Evolutionary conservation across 2,888 invertebrate genomes (phyloP), one percentile per base, ranked within the genome.

Genomic region (Eupithecia vulgata): DNA sequence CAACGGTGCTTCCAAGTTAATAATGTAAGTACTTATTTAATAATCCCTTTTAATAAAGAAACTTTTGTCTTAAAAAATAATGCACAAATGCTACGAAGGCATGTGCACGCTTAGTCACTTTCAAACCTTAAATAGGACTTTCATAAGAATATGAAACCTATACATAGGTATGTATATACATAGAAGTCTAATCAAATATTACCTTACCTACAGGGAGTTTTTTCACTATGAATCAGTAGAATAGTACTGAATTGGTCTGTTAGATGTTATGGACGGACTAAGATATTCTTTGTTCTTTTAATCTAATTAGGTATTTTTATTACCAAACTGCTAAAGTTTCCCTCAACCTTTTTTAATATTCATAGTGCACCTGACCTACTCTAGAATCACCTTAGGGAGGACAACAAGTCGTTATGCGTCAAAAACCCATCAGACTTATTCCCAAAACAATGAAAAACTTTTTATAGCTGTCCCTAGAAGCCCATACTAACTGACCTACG

Each of bases 391-490:
- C 66, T 73, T 67, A 70, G 68, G 64, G 69, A 67, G 68, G 65
- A 76, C 61, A 75, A 75, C 75, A 74, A 76, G 78, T 74, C 76
- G 73, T 79, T 71, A 79, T 76, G 78, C 73, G 77, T 35, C 76
- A 65, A 69, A 67, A 71, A 75, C 76, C 71, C 80, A 76, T 76
- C 77, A 78, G 79, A 73, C 57, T 72, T 69, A 68, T 73, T 80
- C 81, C 79, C 81, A 68, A 59, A 78, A 76, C 79, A 76, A 78
- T 75, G 72, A 76, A 77, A 81, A 79, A 81, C 78, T 70, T 71
- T 81, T 78, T 79, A 74, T 64, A 64, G n/a, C 25, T 57, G 34
- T n/a, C 62, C 37, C 35, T 64, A n/a, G 21, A n/a, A 5, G 37
- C 62, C 37, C 37, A 10, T 35, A 30, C 30, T 30, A 35, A 52